These are phyloP conservation scores for Terrapene triunguis DNA, from an alignment of 2,113 vertebrate genomes.

Conservation along the genomic window DNA sequence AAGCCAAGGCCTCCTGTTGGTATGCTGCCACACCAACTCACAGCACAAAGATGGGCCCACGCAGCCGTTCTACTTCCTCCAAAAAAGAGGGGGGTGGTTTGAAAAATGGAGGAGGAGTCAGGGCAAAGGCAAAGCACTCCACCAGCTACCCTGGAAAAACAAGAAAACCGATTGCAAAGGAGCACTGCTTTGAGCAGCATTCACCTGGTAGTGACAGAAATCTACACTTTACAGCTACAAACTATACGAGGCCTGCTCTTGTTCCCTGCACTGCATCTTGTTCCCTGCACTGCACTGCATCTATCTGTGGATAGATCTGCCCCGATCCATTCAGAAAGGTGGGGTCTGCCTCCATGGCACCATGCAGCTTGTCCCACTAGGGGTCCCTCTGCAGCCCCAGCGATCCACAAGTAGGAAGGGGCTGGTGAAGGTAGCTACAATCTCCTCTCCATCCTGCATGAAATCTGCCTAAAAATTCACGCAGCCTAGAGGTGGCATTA, in stretches of 20 bases:
- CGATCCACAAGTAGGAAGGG: neutral
- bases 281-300: neutral
- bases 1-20: conserved; percentile 78
- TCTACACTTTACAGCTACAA: neutral
- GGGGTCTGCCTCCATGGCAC: accelerated
- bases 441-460: neutral
- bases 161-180: accelerated
- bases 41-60: conserved; percentile 37
- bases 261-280: neutral
- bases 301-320: neutral
- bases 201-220: neutral
- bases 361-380: neutral
- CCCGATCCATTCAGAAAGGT: neutral
- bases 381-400: neutral
- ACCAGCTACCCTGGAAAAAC: accelerated
- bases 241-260: accelerated
- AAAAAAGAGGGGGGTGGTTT: neutral
- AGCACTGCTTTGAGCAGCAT: neutral
- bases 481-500: neutral
- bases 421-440: neutral
- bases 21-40: conserved; percentile 64
- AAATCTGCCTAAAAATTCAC: neutral
- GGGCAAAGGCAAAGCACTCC: neutral
- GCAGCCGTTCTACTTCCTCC: neutral
- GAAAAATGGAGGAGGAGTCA: neutral